These are phyloP conservation scores for Echiichthys vipera DNA, from an alignment of 2,797 vertebrate genomes.

Conservation along the genomic window DNA sequence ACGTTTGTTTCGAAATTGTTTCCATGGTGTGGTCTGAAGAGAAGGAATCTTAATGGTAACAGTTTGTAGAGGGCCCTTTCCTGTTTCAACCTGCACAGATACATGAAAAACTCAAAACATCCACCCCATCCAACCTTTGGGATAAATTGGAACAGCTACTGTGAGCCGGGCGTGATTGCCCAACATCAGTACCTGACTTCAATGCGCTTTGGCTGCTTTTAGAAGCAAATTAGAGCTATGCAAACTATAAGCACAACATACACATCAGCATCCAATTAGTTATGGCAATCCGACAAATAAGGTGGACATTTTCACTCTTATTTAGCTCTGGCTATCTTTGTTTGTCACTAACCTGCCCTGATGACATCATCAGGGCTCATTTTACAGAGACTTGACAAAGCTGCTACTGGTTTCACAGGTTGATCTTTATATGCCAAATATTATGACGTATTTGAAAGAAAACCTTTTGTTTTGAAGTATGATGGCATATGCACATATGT, in stretches of 20 bases:
- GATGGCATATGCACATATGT: too few relatives aligned
- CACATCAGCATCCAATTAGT: background rate
- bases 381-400: conserved; percentile 1
- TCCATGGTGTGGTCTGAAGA: too few relatives aligned
- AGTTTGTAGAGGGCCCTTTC: background rate
- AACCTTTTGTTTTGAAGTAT: too few relatives aligned
- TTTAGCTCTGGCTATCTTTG: background rate
- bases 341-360: background rate
- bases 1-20: too few relatives aligned
- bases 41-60: background rate
- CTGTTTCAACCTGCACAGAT: background rate
- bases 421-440: background rate
- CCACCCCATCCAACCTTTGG: background rate
- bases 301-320: too few relatives aligned
- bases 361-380: background rate
- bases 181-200: conserved; percentile 5
- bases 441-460: too few relatives aligned
- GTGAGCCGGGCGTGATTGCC: conserved; percentile 12
- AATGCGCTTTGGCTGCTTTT: background rate
- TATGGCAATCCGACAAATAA: too few relatives aligned
- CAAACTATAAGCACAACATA: background rate
- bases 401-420: background rate
- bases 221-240: background rate
- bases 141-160: background rate
- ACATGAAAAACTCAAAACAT: too few relatives aligned